Base-by-base conservation (phyloP, 1,140 invertebrate genomes). In the Heliothis subflexa region DNA sequence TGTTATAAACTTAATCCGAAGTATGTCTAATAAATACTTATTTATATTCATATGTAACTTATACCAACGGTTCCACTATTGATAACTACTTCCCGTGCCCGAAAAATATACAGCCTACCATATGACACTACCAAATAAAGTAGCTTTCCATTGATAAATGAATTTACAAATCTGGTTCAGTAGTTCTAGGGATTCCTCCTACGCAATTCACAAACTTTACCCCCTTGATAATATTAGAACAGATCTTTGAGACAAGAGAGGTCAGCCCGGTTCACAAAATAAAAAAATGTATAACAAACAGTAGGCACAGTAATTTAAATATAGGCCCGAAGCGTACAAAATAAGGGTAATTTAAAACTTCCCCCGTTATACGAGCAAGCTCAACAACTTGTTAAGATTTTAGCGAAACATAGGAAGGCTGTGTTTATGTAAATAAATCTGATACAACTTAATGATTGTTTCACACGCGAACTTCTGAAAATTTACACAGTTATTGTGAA, bases 391-490 rank as follows among this genome's bases (percentile, higher is more conserved):
- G 47, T 70, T 50, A 70, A 70, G 47, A 70, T 70, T 70, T 70
- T 70, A 70, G 66, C 66, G 66, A 50, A 68, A 70, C 40, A 52
- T 50, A 9, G 40, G 78, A 61, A 73, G 72, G 28, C 54, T 66
- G 49, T 74, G 61, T 74, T 79, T 68, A 79, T 79, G 70, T 74
- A 79, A 79, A 79, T 74, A 79, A 66, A 45, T 50, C 57, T 74
- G 70, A 66, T 79, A 74, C 33, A 33, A 28, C 40, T 21, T 79
- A 79, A 79, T 68, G 62, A 72, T 66, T 57, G 49, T 3, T 45
- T 16, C 11, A 16, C 78, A 79, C 71, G 78, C 78, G 40, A 79
- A 66, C 54, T 55, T 79, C 16, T 47, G 40, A 66, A 47, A 66
- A 13, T 55, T 18, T 55, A 45, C 62, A 66, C 16, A 66, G 16